These are phyloP conservation scores for Caenorhabditis doughertyi DNA, from an alignment of 2,888 invertebrate genomes.

Conservation along the genomic window DNA sequence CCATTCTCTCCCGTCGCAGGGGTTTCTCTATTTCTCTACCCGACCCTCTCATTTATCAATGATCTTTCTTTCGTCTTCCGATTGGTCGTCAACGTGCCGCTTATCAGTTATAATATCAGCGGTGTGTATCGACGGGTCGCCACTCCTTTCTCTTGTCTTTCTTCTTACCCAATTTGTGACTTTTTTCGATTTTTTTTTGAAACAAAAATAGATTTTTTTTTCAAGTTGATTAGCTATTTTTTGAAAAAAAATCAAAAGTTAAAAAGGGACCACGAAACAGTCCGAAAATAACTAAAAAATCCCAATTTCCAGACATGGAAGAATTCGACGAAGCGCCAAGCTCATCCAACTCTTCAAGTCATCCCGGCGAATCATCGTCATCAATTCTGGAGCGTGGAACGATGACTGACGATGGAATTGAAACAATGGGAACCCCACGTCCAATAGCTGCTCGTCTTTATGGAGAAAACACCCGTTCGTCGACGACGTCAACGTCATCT, in stretches of 20 bases:
- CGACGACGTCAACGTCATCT: constrained; percentile 33
- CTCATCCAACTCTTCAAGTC: constrained; percentile 46
- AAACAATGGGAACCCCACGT: constrained; percentile 21
- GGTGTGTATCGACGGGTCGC: too few species aligned
- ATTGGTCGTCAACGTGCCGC: constrained; percentile 29
- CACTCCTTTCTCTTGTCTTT: constrained; percentile 15
- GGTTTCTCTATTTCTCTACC: constrained; percentile 2
- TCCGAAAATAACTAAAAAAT: too few species aligned
- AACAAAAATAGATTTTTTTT: not conserved
- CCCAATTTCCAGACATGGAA: constrained; percentile 37
- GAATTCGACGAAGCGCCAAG: constrained; percentile 42
- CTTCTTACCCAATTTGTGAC: not conserved
- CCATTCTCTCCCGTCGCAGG: not conserved
- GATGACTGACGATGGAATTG: constrained; percentile 52
- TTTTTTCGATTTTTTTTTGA: not conserved
- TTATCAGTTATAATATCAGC: constrained; percentile 46
- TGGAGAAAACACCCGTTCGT: constrained; percentile 37
- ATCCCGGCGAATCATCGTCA: constrained; percentile 30
- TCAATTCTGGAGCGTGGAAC: constrained; percentile 44
- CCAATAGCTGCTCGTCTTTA: constrained; percentile 40
- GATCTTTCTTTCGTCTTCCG: not conserved
- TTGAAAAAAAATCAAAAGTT: not conserved
- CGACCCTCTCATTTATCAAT: not conserved
- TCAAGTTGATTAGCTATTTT: too few species aligned
- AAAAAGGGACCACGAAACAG: not conserved